Conservation (phyloP, 2,797 vertebrate species). For the Dromococcyx pavoninus region DNA sequence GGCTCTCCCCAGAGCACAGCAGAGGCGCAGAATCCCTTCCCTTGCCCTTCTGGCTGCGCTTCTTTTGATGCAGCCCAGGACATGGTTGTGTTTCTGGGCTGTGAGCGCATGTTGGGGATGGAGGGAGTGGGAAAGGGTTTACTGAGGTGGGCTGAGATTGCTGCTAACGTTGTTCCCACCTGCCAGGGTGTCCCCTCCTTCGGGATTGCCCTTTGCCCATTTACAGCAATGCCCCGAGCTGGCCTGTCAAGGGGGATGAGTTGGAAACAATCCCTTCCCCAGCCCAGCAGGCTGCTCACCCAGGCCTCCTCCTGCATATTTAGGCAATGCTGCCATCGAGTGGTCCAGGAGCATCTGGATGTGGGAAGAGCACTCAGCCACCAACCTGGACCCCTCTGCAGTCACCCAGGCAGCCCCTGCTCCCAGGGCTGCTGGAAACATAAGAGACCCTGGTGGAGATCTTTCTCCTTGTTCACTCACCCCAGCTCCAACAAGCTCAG, state of each 20-base stretch:
- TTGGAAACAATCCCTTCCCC: not conserved
- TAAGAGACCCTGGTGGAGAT: rapidly evolving
- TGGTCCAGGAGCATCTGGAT: constrained; percentile 26
- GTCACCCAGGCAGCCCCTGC: not conserved
- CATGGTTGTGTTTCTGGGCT: too few species aligned
- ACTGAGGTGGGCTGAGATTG: too few species aligned
- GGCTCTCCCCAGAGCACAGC: too few species aligned
- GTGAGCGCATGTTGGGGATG: not conserved
- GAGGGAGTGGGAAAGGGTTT: not conserved
- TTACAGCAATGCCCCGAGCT: not conserved
- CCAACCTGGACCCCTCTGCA: not conserved
- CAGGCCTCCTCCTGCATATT: not conserved
- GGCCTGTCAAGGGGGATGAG: rapidly evolving
- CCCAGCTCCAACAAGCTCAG: not conserved
- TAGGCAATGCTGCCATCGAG: constrained; percentile 37
- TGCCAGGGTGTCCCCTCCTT: not conserved
- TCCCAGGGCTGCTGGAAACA: not conserved
- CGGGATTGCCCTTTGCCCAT: not conserved
- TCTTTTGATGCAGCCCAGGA: too few species aligned
- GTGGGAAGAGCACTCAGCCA: not conserved
- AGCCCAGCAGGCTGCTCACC: not conserved
- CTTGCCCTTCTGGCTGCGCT: too few species aligned
- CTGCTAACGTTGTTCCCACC: rapidly evolving
- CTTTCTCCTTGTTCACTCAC: not conserved
- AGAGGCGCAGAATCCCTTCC: too few species aligned